Evolutionary conservation across 2,888 invertebrate species (phyloP).

Genomic region (Itoplectis maculator): DNA sequence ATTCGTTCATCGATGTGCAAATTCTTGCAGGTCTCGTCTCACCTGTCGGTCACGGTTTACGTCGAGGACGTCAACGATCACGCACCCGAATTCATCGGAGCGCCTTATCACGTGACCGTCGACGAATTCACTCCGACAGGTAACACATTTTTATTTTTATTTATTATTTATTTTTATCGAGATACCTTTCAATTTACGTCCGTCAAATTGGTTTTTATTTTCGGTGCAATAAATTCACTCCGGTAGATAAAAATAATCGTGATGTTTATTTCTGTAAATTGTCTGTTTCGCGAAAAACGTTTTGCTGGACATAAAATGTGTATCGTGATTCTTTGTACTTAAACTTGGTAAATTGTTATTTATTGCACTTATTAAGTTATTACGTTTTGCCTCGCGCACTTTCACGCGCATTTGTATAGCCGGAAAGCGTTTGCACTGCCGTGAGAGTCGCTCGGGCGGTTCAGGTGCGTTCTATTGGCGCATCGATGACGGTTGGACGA

Average conservation of each 20-base stretch:
- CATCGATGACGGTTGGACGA: constrained; percentile 1
- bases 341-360: background rate
- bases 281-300: too few relatives aligned
- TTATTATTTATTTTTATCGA: constrained; percentile 23
- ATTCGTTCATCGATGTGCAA: background rate
- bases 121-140: constrained; percentile 93
- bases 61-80: constrained; percentile 96
- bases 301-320: too few relatives aligned
- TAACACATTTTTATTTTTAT: too few relatives aligned
- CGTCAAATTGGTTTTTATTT: background rate
- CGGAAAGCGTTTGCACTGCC: background rate
- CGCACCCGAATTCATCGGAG: constrained; percentile 90
- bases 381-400: background rate
- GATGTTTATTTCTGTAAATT: too few relatives aligned
- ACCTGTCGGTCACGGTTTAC: constrained; percentile 93
- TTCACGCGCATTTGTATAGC: constrained; percentile 14
- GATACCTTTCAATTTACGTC: too few relatives aligned
- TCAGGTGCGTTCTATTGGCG: constrained; percentile 3
- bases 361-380: background rate
- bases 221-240: too few relatives aligned
- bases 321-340: background rate
- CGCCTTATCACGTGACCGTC: constrained; percentile 92
- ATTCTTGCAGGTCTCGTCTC: constrained; percentile 90
- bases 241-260: too few relatives aligned
- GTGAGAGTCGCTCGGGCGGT: background rate